These are phyloP conservation scores for Enteromius radiatus DNA, from an alignment of 2,797 vertebrate genomes.

Conservation along the genomic window DNA sequence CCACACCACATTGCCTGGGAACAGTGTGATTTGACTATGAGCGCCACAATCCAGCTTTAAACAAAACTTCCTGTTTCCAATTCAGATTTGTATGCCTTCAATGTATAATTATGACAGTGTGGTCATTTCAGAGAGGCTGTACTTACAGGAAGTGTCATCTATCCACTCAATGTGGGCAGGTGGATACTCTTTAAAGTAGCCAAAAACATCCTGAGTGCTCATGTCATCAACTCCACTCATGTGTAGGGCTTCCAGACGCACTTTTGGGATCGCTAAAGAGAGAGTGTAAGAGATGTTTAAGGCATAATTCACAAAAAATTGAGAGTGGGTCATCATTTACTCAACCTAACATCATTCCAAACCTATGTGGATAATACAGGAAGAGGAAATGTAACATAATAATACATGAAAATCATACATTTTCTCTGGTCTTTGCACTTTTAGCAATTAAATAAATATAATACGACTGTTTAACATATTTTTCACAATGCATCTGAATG, in stretches of 20 bases:
- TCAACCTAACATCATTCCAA: not conserved
- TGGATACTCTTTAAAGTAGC: conserved; percentile 94
- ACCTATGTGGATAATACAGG: not conserved
- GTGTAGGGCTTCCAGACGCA: conserved; percentile 90
- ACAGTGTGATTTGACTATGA: conserved; percentile 41
- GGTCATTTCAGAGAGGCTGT: not conserved
- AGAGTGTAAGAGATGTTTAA: not conserved
- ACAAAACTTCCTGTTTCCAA: not conserved
- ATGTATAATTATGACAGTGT: not conserved
- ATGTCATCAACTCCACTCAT: conserved; percentile 94
- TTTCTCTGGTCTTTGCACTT: not conserved
- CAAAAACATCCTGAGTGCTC: conserved; percentile 96
- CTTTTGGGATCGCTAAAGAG: conserved; percentile 85
- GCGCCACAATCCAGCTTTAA: not conserved
- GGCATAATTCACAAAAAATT: not conserved
- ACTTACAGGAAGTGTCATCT: conserved; percentile 94
- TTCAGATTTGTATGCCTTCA: not conserved
- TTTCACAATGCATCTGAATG: not conserved
- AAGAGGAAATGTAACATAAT: not conserved
- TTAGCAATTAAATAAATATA: not conserved
- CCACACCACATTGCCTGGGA: conserved; percentile 95
- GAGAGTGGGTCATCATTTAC: not conserved
- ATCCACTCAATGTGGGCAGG: conserved; percentile 98
- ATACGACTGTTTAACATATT: not conserved
- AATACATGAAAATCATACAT: not conserved